Evolutionary conservation across 2,797 vertebrate genomes (phyloP).

Genomic region (Pseudochirops cupreus): DNA sequence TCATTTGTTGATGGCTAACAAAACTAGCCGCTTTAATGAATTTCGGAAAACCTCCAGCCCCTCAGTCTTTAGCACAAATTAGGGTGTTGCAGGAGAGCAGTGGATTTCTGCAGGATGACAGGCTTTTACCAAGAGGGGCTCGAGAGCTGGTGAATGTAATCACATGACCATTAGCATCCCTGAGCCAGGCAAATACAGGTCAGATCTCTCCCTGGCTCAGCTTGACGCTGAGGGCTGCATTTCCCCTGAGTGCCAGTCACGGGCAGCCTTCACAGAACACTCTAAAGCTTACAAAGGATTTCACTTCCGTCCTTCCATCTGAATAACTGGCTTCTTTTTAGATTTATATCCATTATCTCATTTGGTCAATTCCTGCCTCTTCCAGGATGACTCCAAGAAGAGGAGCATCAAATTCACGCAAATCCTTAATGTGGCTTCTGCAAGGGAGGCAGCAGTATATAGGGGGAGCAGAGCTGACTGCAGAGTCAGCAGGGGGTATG

Average conservation of each 20-base stretch:
- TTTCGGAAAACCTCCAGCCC: slow-evolving; percentile 21
- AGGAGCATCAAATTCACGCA: neutral
- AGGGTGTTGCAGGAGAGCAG: slow-evolving; percentile 58
- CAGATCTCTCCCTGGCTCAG: neutral
- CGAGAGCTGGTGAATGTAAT: slow-evolving; percentile 64
- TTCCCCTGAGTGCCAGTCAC: neutral
- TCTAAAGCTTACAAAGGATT: slow-evolving; percentile 44
- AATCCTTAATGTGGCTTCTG: slow-evolving; percentile 49
- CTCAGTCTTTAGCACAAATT: slow-evolving; percentile 58
- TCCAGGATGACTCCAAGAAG: neutral
- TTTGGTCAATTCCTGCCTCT: neutral
- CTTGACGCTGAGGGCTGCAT: neutral
- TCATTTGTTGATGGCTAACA: slow-evolving; percentile 8
- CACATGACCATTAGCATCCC: slow-evolving; percentile 58
- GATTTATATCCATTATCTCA: neutral
- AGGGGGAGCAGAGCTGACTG: neutral
- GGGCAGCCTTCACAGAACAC: neutral
- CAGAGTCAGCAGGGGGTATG: neutral
- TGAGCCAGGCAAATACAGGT: slow-evolving; percentile 28
- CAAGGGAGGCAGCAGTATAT: neutral
- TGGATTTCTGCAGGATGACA: slow-evolving; percentile 57
- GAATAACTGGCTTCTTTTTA: neutral
- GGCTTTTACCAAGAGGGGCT: slow-evolving; percentile 61
- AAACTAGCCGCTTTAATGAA: slow-evolving; percentile 18
- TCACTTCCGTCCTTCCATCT: neutral